Evolutionary conservation across 2,888 invertebrate genomes (phyloP).

Genomic region (Apamea anceps): DNA sequence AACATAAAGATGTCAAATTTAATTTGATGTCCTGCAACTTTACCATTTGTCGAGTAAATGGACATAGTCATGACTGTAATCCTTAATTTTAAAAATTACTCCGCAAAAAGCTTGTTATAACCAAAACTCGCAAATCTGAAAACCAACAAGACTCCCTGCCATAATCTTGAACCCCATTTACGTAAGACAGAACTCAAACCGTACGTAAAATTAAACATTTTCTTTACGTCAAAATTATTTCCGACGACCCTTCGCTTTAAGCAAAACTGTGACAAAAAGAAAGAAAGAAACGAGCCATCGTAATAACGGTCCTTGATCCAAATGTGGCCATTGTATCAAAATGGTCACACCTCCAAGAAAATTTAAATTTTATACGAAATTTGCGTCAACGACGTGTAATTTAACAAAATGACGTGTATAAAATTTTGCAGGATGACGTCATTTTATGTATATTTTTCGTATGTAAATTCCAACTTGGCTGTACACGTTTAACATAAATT

Average conservation of each 20-base stretch:
- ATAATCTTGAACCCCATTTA: conserved; percentile 38
- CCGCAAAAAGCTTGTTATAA: not conserved
- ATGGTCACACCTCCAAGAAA: conserved; percentile 71
- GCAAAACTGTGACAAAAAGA: conserved; percentile 57
- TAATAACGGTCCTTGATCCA: conserved; percentile 71
- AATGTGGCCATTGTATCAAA: conserved; percentile 73
- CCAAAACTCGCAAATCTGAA: not conserved
- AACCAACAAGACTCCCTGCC: not conserved
- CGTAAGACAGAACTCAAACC: conserved; percentile 40
- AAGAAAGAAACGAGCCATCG: conserved; percentile 58
- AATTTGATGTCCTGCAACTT: no score
- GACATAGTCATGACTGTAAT: not conserved
- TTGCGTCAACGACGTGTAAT: conserved; percentile 58
- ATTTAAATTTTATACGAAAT: conserved; percentile 72
- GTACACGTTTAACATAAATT: conserved; percentile 61
- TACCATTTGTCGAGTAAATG: not conserved
- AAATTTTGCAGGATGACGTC: conserved; percentile 64
- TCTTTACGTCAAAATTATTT: conserved; percentile 60
- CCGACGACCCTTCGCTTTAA: conserved; percentile 52
- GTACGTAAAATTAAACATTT: conserved; percentile 60
- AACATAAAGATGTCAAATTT: no score
- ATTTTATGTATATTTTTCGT: conserved; percentile 67
- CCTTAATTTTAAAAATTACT: not conserved
- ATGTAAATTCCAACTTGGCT: conserved; percentile 60
- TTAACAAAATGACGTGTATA: conserved; percentile 62